A percentile compares a stretch with the other conserved stretches of the same genome.
Conservation (phyloP, 92 coral and sea anemone genomes). For the Galaxea fascicularis region DNA sequence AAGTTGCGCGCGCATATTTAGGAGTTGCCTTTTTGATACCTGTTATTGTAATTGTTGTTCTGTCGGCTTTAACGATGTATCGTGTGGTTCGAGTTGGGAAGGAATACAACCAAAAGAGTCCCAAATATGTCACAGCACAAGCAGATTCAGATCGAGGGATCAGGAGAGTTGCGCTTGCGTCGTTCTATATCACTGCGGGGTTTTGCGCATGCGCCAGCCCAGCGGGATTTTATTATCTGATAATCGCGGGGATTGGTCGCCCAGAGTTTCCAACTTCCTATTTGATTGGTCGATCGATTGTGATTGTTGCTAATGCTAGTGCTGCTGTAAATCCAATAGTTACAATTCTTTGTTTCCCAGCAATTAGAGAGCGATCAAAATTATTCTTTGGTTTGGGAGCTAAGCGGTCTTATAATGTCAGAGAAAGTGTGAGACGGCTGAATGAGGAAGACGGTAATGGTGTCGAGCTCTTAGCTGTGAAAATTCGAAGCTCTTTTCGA, state of each 20-base stretch:
- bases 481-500: constrained; percentile 14
- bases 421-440: background rate
- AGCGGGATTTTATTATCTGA: constrained; percentile 22
- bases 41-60: background rate
- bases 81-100: background rate
- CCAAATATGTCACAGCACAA: background rate
- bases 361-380: constrained; percentile 18
- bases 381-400: constrained; percentile 16
- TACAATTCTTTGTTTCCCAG: constrained; percentile 16
- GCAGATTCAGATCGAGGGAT: background rate
- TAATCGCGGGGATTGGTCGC: constrained; percentile 18
- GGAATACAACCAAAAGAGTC: background rate
- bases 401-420: background rate
- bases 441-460: background rate
- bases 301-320: constrained; percentile 21
- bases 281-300: constrained; percentile 18
- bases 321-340: constrained; percentile 29
- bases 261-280: constrained; percentile 39
- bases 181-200: constrained; percentile 7
- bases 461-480: constrained; percentile 23
- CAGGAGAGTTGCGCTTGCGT: background rate
- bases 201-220: constrained; percentile 34
- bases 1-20: constrained; percentile 9
- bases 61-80: background rate
- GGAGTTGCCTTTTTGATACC: constrained; percentile 27